A percentile compares a stretch with the other conserved stretches of the same genome.
Evolutionary conservation across 2,797 vertebrate genomes (phyloP).

Genomic region (Peromyscus attwateri): DNA sequence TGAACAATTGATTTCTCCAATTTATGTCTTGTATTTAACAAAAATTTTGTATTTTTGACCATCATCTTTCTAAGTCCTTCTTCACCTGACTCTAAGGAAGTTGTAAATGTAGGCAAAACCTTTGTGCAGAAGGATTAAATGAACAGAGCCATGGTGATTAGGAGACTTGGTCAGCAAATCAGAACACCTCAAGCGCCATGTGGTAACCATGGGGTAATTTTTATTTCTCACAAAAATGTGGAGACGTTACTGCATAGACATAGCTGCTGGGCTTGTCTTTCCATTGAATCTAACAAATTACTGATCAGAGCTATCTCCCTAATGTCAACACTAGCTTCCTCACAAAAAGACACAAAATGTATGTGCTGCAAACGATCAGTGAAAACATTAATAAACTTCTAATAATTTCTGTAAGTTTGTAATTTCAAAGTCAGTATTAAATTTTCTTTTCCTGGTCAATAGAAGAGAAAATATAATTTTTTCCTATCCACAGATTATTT

Average conservation of each 20-base stretch:
- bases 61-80: not conserved
- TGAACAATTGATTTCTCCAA: not conserved
- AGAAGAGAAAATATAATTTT: not conserved
- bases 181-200: not conserved
- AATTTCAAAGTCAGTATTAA: conserved; percentile 37
- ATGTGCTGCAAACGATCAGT: not conserved
- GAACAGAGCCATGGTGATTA: not conserved
- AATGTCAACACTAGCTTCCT: not conserved
- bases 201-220: not conserved
- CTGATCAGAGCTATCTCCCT: not conserved
- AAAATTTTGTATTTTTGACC: not conserved
- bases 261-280: not conserved
- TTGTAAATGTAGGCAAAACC: not conserved
- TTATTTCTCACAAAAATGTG: not conserved
- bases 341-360: not conserved
- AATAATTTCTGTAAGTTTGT: not conserved
- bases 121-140: not conserved
- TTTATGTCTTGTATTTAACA: not conserved
- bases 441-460: not conserved
- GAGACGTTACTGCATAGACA: not conserved
- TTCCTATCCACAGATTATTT: not conserved
- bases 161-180: not conserved
- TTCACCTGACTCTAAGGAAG: not conserved
- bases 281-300: not conserved
- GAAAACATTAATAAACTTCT: not conserved